Evolutionary conservation across 2,797 vertebrate species (phyloP), one percentile per base, ranked within the genome.

Genomic region (Neosalanx taihuensis): DNA sequence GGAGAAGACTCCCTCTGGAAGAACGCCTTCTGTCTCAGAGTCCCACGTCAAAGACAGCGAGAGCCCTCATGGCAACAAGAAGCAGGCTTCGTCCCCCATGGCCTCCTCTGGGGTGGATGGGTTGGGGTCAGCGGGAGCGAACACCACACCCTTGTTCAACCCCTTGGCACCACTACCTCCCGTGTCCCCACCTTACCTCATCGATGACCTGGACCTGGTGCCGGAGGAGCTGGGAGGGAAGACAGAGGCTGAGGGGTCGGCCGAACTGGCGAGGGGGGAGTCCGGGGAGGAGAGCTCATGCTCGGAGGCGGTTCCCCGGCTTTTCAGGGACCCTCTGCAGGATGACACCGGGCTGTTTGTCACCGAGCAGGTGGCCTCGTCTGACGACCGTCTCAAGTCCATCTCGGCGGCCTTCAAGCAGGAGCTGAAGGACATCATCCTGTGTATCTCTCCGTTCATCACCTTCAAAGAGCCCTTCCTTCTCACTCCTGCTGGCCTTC

Each of bases 321-420:
- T 94, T 64, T 99, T 99, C 74, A 88, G 96, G 76, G 98, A 99
- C 86, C 98, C 98, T 3, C 89, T 99, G 1, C 98, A 99, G 88
- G 98, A 99, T 67, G 98, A 99, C 81, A 98, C 94, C 0, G 97
- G 95, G n/a, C 83, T 97, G 81, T 99, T 97, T 41, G 89, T 98
- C 57, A 89, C 93, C 0, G 96, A 98, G 89, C 94, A 98, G 70
- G 94, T 97, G 71, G 85, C 94, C 2, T 96, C 96, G 0, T 92
- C 94, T 0, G 97, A 99, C 60, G 98, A 99, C 88, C 92, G 91
- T 3, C 94, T 97, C 3, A 97, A 97, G 85, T 93, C 94, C 58
- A 93, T 96, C 57, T 94, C 97, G 4, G 85, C 89, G 17, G 89
- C 92, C 12, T 99, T 99, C 88, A 96, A 96, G 66, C 97, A 98